These are phyloP conservation scores for Micoletzkya japonica DNA, from an alignment of 2,888 invertebrate genomes.

Conservation along the genomic window DNA sequence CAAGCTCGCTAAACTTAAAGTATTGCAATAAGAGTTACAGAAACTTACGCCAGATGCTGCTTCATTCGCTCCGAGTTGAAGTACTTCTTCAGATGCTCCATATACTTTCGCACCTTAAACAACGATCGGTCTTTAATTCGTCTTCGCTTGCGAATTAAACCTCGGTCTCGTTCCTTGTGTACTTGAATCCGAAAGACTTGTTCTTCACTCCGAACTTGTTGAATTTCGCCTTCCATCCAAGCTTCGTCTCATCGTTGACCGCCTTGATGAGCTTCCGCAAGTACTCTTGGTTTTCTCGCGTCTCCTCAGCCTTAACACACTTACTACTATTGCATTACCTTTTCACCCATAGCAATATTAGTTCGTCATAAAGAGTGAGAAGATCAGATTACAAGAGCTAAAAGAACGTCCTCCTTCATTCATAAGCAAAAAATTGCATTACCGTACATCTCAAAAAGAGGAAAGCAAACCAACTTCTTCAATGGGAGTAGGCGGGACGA, in stretches of 20 bases:
- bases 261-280: slow-evolving; percentile 52
- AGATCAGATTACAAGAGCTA: too few species aligned
- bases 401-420: too few species aligned
- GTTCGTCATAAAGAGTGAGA: too few species aligned
- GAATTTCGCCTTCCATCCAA: slow-evolving; percentile 60
- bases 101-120: slow-evolving; percentile 19
- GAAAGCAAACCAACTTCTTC: not conserved
- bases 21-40: not conserved
- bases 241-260: slow-evolving; percentile 53
- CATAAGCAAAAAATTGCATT: too few species aligned
- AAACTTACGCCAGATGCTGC: slow-evolving; percentile 49
- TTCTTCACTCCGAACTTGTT: slow-evolving; percentile 59
- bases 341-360: too few species aligned
- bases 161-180: slow-evolving; percentile 58
- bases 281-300: slow-evolving; percentile 44
- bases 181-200: slow-evolving; percentile 45
- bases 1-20: slow-evolving; percentile 46
- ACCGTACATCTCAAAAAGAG: too few species aligned
- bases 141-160: slow-evolving; percentile 27
- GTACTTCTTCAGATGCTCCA: slow-evolving; percentile 52
- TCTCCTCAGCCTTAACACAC: slow-evolving; percentile 23
- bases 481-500: not conserved
- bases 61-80: slow-evolving; percentile 59
- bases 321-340: too few species aligned
- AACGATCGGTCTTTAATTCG: not conserved